Base-by-base conservation (phyloP, 2,888 invertebrate species). In the Polydrusus pterygomalis region DNA sequence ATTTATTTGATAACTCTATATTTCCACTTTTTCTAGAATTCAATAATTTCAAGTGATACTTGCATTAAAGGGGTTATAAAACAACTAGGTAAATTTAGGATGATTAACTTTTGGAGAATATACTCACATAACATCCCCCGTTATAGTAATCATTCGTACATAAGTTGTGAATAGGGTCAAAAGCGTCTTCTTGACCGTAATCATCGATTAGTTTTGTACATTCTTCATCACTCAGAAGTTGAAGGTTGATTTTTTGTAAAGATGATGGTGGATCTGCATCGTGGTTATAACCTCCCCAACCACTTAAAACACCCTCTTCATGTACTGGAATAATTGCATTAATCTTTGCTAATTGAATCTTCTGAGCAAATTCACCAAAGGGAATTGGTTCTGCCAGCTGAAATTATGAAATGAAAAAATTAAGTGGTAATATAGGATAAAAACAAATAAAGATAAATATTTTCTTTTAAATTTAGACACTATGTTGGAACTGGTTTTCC, bases 201-300 rank as follows among this genome's bases (percentile, higher is more conserved):
- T 56, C 25, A n/a, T 54, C 15, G 18, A 68, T 54, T 56, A 18
- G 18, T 15, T 40, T 13, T 8, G 17, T 40, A 25, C 68, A 68
- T 43, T 68, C 68, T 1, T 51, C 18, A 34, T 17, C 56, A 13
- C 56, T 18, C 13, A 68, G 17, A 18, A 68, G n/a, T 18, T 68
- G 68, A 17, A 68, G 38, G 17, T 34, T 68, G 11, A 68, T 40
- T 18, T 68, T 68, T 25, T 68, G 68, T 47, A 47, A 47, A 47
- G 1, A 9, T 9, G 2, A 3, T 45, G 13, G 1, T 17, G 0
- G 1, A 9, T 47, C 15, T 17, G 3, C 9, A 47, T 0, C 0
- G 0, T 8, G 2, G 8, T 17, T 9, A 1, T 2, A 1, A 17
- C 47, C 9, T 47, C 47, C 47, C 47, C 47, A 47, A n/a, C 47